phyloP scores from a whole-genome alignment of 1,140 invertebrate species.

The Leptopilina clavipes region DNA sequence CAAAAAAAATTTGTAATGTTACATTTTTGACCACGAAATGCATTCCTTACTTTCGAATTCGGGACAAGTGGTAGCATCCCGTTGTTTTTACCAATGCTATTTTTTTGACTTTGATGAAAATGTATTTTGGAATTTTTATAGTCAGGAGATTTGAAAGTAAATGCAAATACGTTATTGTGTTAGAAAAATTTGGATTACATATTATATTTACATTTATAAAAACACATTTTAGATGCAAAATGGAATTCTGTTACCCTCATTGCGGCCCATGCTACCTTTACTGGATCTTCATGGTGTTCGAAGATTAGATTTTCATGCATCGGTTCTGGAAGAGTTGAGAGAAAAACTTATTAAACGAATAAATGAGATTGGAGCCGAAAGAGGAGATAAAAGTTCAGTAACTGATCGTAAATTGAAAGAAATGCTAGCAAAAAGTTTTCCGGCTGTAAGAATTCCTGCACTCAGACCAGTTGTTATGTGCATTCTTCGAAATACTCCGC shows the following conservation, averaged over 20 bases:
- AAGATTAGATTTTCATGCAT: constrained; percentile 94
- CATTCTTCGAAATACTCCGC: constrained; percentile 93
- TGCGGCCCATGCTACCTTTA: constrained; percentile 94
- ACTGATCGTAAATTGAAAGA: constrained; percentile 91
- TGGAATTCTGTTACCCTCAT: constrained; percentile 93
- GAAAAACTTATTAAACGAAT: constrained; percentile 93
- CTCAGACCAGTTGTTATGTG: constrained; percentile 97
- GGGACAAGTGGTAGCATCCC: too few species aligned
- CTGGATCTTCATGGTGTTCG: constrained; percentile 95
- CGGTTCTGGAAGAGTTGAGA: constrained; percentile 94
- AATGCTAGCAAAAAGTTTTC: constrained; percentile 93
- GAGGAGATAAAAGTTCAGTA: constrained; percentile 67
- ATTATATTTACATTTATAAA: background rate
- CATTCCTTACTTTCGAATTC: too few species aligned
- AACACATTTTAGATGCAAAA: constrained; percentile 84
- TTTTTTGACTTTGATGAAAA: too few species aligned
- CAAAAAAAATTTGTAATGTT: too few species aligned
- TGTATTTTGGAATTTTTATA: too few species aligned
- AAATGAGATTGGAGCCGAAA: constrained; percentile 88
- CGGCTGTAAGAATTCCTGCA: constrained; percentile 92
- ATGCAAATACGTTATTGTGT: too few species aligned
- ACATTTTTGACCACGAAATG: too few species aligned
- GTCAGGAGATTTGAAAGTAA: too few species aligned
- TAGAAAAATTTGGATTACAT: constrained; percentile 39
- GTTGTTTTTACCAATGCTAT: too few species aligned